Base-by-base conservation (phyloP, 2,888 invertebrate species). In the Selenia dentaria region DNA sequence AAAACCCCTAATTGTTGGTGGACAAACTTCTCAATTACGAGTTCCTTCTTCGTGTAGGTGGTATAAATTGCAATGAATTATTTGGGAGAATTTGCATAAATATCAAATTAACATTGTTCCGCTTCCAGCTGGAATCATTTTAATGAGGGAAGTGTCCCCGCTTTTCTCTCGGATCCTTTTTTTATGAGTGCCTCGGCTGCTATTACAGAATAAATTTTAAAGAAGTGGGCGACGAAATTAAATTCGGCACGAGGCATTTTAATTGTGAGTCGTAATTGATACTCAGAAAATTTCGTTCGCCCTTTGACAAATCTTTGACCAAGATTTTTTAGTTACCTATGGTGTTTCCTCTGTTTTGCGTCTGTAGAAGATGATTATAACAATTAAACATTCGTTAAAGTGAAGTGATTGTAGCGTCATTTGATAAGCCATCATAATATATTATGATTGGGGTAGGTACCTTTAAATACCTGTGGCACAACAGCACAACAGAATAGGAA, bases 41-140 rank as follows among this genome's bases (percentile, higher is more conserved):
- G n/a, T n/a, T n/a, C n/a, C 43, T 51, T 59, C 50, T 46, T 55
- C 52, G 50, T 53, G 51, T 58, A 52, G 57, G 60, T 47, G 57
- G 60, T 60, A 63, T 67, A 69, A 70, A 68, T 73, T 64, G 60
- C 58, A 67, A 71, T 70, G 62, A 75, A 70, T 68, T 68, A 73
- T 71, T 69, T 67, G 57, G 54, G 39, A 22, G 54, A 64, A 76
- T 77, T 76, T 74, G 62, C 74, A 75, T 76, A 76, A 74, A 75
- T 74, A 72, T 74, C 69, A 64, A 74, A 75, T 77, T 75, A 77
- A 74, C 72, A 74, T 71, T 74, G 74, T 74, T 64, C 65, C 58
- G 72, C 62, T 68, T 74, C 68, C 68, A 70, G 60, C 64, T 70
- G 70, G 66, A 70, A 70, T 70, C 69, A 70, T 72, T 75, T 71